A percentile compares a stretch with the other conserved stretches of the same genome.
Conservation (phyloP, 2,888 invertebrate genomes). For the Drosophila rellima region DNA sequence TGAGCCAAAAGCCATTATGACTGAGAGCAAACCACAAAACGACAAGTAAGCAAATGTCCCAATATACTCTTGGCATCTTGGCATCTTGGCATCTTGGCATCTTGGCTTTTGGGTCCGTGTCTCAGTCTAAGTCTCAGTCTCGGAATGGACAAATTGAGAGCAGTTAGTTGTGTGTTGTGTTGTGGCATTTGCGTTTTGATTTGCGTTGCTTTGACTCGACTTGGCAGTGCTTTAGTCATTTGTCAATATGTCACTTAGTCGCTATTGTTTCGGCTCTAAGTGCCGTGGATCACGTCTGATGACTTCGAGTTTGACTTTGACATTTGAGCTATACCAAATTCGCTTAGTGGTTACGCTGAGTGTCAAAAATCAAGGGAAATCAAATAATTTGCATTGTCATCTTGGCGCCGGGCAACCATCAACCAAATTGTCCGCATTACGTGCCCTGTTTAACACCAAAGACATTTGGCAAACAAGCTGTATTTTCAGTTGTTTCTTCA, state of each 20-base stretch:
- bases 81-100: no score
- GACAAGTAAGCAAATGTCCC: constrained; percentile 30
- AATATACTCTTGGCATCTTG: constrained; percentile 22
- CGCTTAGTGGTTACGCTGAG: constrained; percentile 34
- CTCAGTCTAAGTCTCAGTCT: not conserved
- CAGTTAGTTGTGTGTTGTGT: constrained; percentile 17
- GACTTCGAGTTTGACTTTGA: constrained; percentile 48
- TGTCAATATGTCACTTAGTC: constrained; percentile 73
- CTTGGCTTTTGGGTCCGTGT: constrained; percentile 13
- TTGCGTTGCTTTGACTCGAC: constrained; percentile 28
- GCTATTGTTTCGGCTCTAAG: constrained; percentile 56
- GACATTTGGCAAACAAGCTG: not conserved
- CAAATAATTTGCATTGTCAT: constrained; percentile 60
- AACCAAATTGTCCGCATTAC: constrained; percentile 47
- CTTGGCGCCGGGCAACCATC: constrained; percentile 14
- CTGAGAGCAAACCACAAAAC: constrained; percentile 43
- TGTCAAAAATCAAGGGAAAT: constrained; percentile 49
- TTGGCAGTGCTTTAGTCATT: constrained; percentile 49
- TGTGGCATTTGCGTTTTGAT: constrained; percentile 39
- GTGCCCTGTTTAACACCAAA: constrained; percentile 31
- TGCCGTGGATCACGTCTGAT: constrained; percentile 42
- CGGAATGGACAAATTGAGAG: constrained; percentile 41
- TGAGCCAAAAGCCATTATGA: constrained; percentile 40
- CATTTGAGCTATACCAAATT: constrained; percentile 42
- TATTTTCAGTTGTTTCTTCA: not conserved